phyloP scores from a whole-genome alignment of 30 jellyfish, hydroid and myxozoan genomes.

The Sanderia malayensis region DNA sequence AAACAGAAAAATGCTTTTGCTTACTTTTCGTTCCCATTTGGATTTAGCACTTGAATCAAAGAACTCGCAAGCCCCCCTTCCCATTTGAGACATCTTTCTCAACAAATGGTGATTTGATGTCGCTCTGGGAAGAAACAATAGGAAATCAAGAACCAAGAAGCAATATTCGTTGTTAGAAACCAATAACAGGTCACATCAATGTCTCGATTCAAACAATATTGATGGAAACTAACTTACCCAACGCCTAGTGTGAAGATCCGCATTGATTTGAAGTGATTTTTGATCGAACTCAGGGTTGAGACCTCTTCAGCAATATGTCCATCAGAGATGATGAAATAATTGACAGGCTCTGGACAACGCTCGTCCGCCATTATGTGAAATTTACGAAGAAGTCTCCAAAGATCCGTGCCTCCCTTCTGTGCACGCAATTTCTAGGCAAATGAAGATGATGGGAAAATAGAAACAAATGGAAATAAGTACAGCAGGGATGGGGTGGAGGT shows the following conservation, averaged over 20 bases:
- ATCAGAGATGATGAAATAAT: constrained; percentile 71
- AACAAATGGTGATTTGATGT: constrained; percentile 74
- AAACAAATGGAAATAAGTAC: no score
- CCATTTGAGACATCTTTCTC: constrained; percentile 62
- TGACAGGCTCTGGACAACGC: constrained; percentile 25
- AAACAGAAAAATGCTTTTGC: no score
- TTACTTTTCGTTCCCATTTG: constrained; percentile 75
- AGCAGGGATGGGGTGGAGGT: no score
- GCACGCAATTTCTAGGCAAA: constrained; percentile 23
- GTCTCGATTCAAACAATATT: no score
- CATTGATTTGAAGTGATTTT: constrained; percentile 14
- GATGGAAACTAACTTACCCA: constrained; percentile 24
- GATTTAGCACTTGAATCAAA: constrained; percentile 74
- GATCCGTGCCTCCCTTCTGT: constrained; percentile 70
- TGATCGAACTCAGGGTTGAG: constrained; percentile 48
- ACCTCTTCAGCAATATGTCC: constrained; percentile 83
- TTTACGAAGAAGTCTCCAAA: constrained; percentile 64
- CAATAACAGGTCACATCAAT: no score
- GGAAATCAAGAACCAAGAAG: no score
- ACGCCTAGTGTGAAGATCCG: constrained; percentile 76
- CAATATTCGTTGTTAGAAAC: no score
- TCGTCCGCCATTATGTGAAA: constrained; percentile 44
- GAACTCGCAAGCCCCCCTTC: constrained; percentile 72
- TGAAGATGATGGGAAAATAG: no score
- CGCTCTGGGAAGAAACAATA: no score